These are phyloP conservation scores for Drosophila kambysellisi DNA, from an alignment of 2,888 invertebrate genomes.

Conservation along the genomic window DNA sequence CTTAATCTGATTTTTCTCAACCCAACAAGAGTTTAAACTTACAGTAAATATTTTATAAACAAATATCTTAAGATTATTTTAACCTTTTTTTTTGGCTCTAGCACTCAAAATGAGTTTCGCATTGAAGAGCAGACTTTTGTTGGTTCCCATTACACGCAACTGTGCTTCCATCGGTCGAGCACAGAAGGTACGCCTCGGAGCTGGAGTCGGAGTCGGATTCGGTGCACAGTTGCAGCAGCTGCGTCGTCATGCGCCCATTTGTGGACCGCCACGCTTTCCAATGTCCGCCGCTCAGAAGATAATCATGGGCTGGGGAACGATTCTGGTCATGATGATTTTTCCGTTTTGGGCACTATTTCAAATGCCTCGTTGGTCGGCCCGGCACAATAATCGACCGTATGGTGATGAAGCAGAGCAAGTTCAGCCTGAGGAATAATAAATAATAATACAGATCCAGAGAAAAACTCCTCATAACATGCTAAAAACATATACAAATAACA, in stretches of 20 bases:
- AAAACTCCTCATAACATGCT: conserved; percentile 35
- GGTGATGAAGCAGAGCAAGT: conserved; percentile 21
- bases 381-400: conserved; percentile 52
- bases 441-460: no score
- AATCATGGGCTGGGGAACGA: conserved; percentile 53
- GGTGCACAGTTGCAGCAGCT: conserved; percentile 32
- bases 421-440: neutral
- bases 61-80: neutral
- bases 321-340: conserved; percentile 66
- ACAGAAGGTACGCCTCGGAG: neutral
- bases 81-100: neutral
- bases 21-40: conserved; percentile 15
- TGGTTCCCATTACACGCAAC: conserved; percentile 12
- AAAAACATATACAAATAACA: neutral
- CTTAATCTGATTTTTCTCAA: conserved; percentile 5
- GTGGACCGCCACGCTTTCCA: conserved; percentile 73
- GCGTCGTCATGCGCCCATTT: conserved; percentile 50
- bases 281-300: conserved; percentile 47
- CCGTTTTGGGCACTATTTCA: conserved; percentile 63
- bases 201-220: neutral
- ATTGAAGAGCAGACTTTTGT: conserved; percentile 29
- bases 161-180: neutral
- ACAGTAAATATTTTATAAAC: conserved; percentile 33
- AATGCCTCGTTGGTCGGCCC: conserved; percentile 65
- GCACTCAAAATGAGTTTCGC: conserved; percentile 47